A percentile compares a stretch with the other conserved stretches of the same genome.
These are phyloP conservation scores for Podilymbus podiceps DNA, from an alignment of 2,113 vertebrate genomes.

Conservation along the genomic window DNA sequence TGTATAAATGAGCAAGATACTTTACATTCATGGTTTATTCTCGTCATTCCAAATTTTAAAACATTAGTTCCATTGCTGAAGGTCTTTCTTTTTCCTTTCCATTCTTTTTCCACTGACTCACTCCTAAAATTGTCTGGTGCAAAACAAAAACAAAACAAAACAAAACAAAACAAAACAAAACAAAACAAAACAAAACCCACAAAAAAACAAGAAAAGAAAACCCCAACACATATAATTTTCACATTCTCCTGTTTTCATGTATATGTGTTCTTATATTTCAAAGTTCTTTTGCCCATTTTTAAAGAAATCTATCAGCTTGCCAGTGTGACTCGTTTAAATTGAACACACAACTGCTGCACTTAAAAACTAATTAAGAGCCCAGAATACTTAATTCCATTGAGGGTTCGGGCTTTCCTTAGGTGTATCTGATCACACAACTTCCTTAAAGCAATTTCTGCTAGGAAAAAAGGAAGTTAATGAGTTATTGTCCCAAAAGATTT, in stretches of 20 bases:
- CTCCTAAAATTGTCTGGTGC: not conserved
- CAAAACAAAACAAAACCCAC: too few species aligned
- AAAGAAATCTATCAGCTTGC: not conserved
- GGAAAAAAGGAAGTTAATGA: not conserved
- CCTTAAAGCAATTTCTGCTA: not conserved
- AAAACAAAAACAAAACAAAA: too few species aligned
- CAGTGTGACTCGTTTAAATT: not conserved
- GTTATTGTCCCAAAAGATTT: not conserved
- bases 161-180: too few species aligned
- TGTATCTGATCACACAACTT: not conserved
- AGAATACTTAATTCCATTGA: not conserved
- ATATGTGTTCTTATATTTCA: not conserved
- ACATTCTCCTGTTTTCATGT: not conserved
- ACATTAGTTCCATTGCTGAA: not conserved
- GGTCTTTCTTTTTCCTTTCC: not conserved
- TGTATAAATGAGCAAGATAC: not conserved
- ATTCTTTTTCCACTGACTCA: not conserved
- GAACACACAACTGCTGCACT: not conserved
- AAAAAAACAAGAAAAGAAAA: too few species aligned
- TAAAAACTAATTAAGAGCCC: constrained; percentile 15
- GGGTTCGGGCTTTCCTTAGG: not conserved
- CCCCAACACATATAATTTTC: not conserved
- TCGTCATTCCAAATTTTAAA: not conserved
- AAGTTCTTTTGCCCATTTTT: not conserved
- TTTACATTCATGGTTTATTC: not conserved